Conservation (phyloP, 2,113 vertebrate genomes). For the Eira barbara region DNA sequence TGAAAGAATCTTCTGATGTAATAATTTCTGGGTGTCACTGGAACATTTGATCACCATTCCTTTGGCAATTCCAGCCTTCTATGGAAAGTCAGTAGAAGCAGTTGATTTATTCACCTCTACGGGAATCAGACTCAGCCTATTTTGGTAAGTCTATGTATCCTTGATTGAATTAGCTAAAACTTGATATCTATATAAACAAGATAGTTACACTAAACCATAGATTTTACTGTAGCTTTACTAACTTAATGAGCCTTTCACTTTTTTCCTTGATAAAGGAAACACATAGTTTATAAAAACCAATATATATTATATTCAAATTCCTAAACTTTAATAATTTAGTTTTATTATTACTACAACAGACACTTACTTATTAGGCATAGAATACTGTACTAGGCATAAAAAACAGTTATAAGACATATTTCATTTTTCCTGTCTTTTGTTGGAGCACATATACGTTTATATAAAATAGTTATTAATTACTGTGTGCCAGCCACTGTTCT, state of each 20-base stretch:
- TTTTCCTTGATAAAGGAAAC: slow-evolving; percentile 1
- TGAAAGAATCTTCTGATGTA: slow-evolving; percentile 75
- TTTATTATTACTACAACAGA: background rate
- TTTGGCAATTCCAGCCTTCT: slow-evolving; percentile 61
- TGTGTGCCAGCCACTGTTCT: background rate
- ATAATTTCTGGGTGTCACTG: slow-evolving; percentile 68
- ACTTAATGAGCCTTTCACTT: background rate
- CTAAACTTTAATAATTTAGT: slow-evolving; percentile 1
- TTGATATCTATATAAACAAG: background rate
- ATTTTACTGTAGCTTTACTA: slow-evolving; percentile 5
- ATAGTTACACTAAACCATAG: background rate
- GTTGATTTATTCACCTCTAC: slow-evolving; percentile 66
- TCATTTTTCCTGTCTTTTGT: background rate
- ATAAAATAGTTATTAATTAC: background rate
- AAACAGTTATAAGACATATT: background rate
- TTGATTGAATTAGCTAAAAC: slow-evolving; percentile 31
- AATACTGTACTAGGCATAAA: background rate
- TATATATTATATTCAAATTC: background rate
- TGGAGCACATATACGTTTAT: background rate
- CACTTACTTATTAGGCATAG: background rate
- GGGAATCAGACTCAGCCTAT: slow-evolving; percentile 65
- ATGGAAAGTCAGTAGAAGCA: slow-evolving; percentile 62
- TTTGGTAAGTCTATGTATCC: slow-evolving; percentile 67
- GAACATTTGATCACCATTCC: slow-evolving; percentile 60
- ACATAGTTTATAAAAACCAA: background rate